phyloP scores from a whole-genome alignment of 2,113 vertebrate genomes.

The Orientallactaga bullata region DNA sequence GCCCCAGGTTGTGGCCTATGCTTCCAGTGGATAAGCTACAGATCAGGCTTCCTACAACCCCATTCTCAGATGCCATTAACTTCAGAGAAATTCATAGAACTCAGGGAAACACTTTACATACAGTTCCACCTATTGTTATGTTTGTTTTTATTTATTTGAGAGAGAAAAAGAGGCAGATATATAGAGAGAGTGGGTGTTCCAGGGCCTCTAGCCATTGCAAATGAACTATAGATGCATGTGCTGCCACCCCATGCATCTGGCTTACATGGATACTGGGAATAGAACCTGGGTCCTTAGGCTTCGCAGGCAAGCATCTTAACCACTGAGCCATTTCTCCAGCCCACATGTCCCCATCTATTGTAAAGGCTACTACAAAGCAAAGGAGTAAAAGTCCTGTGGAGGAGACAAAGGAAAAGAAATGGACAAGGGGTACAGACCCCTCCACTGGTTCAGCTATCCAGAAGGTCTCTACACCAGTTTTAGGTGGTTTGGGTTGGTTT shows the following conservation, averaged over 20 bases:
- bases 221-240: too few species aligned
- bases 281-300: too few species aligned
- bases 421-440: rapidly evolving
- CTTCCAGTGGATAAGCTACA: background rate
- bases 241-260: too few species aligned
- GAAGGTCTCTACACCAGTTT: background rate
- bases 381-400: background rate
- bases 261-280: too few species aligned
- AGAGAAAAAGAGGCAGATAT: too few species aligned
- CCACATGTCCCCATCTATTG: background rate
- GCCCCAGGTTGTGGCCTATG: background rate
- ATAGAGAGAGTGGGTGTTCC: too few species aligned
- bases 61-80: background rate
- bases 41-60: background rate
- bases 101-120: background rate
- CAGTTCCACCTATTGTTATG: background rate
- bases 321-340: too few species aligned
- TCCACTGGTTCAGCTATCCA: background rate
- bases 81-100: background rate
- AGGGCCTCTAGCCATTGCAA: too few species aligned
- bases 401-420: background rate
- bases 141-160: too few species aligned
- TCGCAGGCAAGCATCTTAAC: too few species aligned
- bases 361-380: background rate
- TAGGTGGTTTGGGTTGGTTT: too few species aligned